Conservation (phyloP, 2,888 invertebrate genomes). For the Ditylenchus weischeri region DNA sequence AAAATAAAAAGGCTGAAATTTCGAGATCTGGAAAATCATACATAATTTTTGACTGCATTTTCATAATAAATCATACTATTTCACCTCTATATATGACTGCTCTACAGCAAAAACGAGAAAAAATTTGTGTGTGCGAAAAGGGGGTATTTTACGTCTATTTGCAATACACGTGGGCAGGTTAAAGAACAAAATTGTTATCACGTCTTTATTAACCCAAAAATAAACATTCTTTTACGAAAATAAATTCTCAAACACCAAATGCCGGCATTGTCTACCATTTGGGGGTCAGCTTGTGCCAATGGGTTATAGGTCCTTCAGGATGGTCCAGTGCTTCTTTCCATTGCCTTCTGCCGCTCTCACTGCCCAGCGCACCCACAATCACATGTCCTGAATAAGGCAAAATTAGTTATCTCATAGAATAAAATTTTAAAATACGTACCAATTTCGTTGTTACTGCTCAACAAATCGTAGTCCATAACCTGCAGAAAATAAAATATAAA, state of each 20-base stretch:
- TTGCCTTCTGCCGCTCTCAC: slow-evolving; percentile 50
- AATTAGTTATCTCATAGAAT: not conserved
- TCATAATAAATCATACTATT: too few species aligned
- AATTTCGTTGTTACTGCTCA: slow-evolving; percentile 55
- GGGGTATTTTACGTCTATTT: too few species aligned
- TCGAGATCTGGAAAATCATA: too few species aligned
- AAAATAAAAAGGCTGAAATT: too few species aligned
- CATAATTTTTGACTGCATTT: too few species aligned
- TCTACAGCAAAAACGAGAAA: too few species aligned
- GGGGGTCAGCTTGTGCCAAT: slow-evolving; percentile 55
- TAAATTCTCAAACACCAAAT: slow-evolving; percentile 5
- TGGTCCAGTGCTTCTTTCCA: slow-evolving; percentile 53
- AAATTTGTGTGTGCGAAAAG: too few species aligned
- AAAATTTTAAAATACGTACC: not conserved
- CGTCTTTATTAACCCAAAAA: too few species aligned
- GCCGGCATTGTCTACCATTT: slow-evolving; percentile 44
- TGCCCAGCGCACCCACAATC: slow-evolving; percentile 52
- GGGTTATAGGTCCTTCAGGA: slow-evolving; percentile 52
- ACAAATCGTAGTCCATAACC: slow-evolving; percentile 58
- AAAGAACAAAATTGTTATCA: too few species aligned
- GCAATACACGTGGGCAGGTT: too few species aligned
- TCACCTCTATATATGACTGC: too few species aligned
- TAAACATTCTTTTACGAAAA: not conserved
- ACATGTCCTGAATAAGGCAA: slow-evolving; percentile 42
- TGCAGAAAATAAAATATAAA: slow-evolving; percentile 15